Conservation (phyloP, 2,888 invertebrate genomes). For the Girardia tigrina region DNA sequence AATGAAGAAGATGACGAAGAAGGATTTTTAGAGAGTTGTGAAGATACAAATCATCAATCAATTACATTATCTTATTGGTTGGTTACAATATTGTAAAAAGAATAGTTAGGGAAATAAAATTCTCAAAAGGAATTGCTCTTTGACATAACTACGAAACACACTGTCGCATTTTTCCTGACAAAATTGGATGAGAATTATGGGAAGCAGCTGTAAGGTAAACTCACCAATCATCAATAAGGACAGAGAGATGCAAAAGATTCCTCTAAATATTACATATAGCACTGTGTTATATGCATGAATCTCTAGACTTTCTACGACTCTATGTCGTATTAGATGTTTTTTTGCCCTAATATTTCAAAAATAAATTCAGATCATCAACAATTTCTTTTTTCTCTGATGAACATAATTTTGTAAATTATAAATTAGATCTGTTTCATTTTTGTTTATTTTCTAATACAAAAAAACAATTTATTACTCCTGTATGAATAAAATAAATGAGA, state of each 20-base stretch:
- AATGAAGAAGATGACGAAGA: not conserved
- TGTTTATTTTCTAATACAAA: too few species aligned
- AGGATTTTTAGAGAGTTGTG: not conserved
- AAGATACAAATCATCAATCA: conserved; percentile 16
- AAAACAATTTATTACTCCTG: too few species aligned
- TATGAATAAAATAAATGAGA: too few species aligned
- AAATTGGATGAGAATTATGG: conserved; percentile 1
- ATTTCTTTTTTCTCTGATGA: too few species aligned
- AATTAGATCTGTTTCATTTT: too few species aligned
- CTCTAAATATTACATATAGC: not conserved
- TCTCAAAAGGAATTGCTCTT: not conserved
- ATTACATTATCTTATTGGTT: conserved; percentile 19
- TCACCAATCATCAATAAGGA: conserved; percentile 17
- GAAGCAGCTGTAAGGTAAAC: conserved; percentile 9
- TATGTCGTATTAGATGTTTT: too few species aligned
- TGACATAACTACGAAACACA: conserved; percentile 16
- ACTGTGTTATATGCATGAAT: not conserved
- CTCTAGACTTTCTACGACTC: not conserved
- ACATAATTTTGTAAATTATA: too few species aligned
- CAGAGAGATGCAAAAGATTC: conserved; percentile 15
- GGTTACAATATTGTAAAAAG: conserved; percentile 12
- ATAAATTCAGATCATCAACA: too few species aligned
- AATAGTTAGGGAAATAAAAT: conserved; percentile 18
- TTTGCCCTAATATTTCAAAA: too few species aligned
- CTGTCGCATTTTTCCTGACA: conserved; percentile 20